Evolutionary conservation across 2,888 invertebrate species (phyloP), one percentile per base, ranked within the genome.

Genomic region (Arge pagana): DNA sequence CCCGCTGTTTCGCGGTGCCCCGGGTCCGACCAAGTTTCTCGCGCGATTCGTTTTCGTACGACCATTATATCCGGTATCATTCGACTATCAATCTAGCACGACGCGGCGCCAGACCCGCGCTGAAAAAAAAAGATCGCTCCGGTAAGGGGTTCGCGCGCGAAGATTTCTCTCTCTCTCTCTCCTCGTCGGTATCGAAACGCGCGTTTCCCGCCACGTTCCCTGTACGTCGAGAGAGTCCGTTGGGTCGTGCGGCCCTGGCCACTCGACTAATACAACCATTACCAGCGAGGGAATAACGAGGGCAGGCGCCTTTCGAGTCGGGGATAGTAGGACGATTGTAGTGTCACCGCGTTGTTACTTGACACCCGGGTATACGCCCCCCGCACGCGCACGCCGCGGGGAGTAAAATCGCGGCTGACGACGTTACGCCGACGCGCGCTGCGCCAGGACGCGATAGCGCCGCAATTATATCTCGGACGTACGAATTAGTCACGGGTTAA

Each of bases 321-420:
- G 51, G 58, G 62, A 64, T 70, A 63, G 59, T 63, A 61, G 63
- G 64, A 67, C 66, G 67, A 71, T 66, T 68, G 61, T 65, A 66
- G 61, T 66, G 65, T 67, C 67, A 66, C 64, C 62, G 61, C 63
- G 56, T 63, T 59, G 65, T 70, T 73, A 72, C 67, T 64, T 67
- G 70, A 73, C 68, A 72, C 67, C 58, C 62, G 43, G 64, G 60
- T 59, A 60, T 65, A 69, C 72, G 72, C 73, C 72, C 71, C 70
- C 61, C 60, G 60, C 63, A 68, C 69, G 59, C 63, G 19, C 33
- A 13, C n/a, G 33, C 11, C 33, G 33, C 7, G n/a, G 13, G 33
- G 18, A 4, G 11, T n/a, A 28, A 13, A 16, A 21, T 13, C 40
- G 24, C 11, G 11, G 42, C 28, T 31, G 42, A 42, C 8, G 30